These are phyloP conservation scores for Catocala nupta DNA, from an alignment of 2,888 invertebrate species.

Conservation along the genomic window DNA sequence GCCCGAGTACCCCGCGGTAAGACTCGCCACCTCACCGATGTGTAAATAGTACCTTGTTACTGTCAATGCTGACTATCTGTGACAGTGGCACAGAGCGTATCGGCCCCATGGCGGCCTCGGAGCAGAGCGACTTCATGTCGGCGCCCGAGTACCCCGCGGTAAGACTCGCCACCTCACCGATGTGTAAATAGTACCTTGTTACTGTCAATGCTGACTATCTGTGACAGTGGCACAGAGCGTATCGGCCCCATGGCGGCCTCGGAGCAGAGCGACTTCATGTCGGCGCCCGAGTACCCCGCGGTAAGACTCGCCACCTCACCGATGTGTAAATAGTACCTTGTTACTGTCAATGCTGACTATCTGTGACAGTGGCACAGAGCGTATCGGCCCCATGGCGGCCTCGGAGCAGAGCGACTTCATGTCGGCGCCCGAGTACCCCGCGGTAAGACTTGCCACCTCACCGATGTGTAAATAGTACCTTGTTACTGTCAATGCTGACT, in stretches of 20 bases:
- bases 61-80: slow-evolving; percentile 89
- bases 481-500: slow-evolving; percentile 88
- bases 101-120: slow-evolving; percentile 98
- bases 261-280: slow-evolving; percentile 96
- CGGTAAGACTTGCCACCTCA: slow-evolving; percentile 90
- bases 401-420: slow-evolving; percentile 97
- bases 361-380: slow-evolving; percentile 90
- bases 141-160: slow-evolving; percentile 98
- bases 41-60: slow-evolving; percentile 83
- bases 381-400: slow-evolving; percentile 98
- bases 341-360: slow-evolving; percentile 89
- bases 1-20: slow-evolving; percentile 97
- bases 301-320: slow-evolving; percentile 90
- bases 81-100: slow-evolving; percentile 91
- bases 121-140: slow-evolving; percentile 97
- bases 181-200: slow-evolving; percentile 84
- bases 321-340: slow-evolving; percentile 81
- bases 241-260: slow-evolving; percentile 99
- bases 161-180: slow-evolving; percentile 89
- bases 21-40: slow-evolving; percentile 89
- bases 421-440: slow-evolving; percentile 98
- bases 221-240: slow-evolving; percentile 90
- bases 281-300: slow-evolving; percentile 98
- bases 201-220: slow-evolving; percentile 89
- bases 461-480: slow-evolving; percentile 80